Conservation (phyloP, 2,113 vertebrate species). For the Zosterops borbonicus region DNA sequence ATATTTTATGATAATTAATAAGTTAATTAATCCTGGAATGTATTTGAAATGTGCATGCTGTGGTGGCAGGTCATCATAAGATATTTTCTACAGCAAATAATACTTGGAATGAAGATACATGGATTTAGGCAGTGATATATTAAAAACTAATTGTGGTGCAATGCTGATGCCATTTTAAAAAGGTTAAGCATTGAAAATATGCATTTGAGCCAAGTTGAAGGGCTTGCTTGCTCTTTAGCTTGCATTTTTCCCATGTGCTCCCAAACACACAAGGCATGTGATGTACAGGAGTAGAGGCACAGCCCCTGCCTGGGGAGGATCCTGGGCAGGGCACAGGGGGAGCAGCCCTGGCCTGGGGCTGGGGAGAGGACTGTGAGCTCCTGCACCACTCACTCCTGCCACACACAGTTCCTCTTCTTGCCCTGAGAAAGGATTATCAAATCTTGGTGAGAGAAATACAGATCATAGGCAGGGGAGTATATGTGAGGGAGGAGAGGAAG, state of each 20-base stretch:
- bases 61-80: neutral
- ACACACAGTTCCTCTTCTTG: neutral
- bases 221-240: neutral
- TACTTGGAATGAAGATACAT: neutral
- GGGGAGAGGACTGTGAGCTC: neutral
- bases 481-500: neutral
- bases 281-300: neutral
- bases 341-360: neutral
- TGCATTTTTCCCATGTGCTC: neutral
- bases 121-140: neutral
- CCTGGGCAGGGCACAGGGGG: neutral
- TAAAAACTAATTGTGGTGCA: slow-evolving; percentile 10
- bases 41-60: neutral
- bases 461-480: neutral
- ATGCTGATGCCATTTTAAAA: slow-evolving; percentile 22
- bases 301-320: neutral
- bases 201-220: neutral
- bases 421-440: neutral
- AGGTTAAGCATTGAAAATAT: slow-evolving; percentile 4
- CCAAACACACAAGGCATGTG: neutral
- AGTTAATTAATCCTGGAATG: neutral
- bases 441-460: neutral
- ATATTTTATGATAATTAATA: neutral
- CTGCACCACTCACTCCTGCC: neutral
- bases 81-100: neutral